Evolutionary conservation across 2,797 vertebrate genomes (phyloP).

Genomic region (Karalla daura): DNA sequence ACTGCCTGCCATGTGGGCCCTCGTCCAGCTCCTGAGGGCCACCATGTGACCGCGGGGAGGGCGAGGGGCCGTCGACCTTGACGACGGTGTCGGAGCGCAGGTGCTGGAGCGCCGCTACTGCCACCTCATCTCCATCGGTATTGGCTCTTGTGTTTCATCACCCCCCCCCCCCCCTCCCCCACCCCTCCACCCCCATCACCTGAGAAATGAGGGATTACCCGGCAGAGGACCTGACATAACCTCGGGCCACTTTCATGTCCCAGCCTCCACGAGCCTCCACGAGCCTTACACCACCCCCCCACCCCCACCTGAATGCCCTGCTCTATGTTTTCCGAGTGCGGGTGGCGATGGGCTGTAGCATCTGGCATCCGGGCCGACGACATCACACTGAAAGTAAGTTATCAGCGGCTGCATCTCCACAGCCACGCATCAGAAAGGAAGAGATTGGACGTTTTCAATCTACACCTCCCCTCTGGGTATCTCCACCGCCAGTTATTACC

Average conservation of each 20-base stretch:
- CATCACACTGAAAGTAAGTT: constrained; percentile 55
- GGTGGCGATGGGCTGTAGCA: constrained; percentile 35
- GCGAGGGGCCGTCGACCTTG: constrained; percentile 43
- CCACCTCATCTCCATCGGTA: constrained; percentile 23
- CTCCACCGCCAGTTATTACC: constrained; percentile 71
- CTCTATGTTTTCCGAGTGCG: constrained; percentile 8
- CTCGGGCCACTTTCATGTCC: constrained; percentile 30
- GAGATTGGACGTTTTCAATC: constrained; percentile 81
- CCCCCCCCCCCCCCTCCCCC: too few species aligned
- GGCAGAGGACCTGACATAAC: constrained; percentile 26
- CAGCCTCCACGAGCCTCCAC: constrained; percentile 19
- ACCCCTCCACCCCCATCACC: too few species aligned
- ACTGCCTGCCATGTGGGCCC: constrained; percentile 44
- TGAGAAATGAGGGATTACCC: constrained; percentile 39
- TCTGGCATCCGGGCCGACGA: constrained; percentile 50
- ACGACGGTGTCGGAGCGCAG: constrained; percentile 38
- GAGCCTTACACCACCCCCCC: too few species aligned
- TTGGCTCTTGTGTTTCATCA: constrained; percentile 25
- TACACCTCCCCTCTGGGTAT: constrained; percentile 67
- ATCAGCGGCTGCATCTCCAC: constrained; percentile 57
- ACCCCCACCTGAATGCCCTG: too few species aligned
- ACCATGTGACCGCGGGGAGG: constrained; percentile 44
- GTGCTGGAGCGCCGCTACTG: constrained; percentile 39
- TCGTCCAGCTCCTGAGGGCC: constrained; percentile 50
- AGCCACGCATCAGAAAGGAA: constrained; percentile 45